phyloP scores from a whole-genome alignment of 2,113 vertebrate species.

The Spea bombifrons region DNA sequence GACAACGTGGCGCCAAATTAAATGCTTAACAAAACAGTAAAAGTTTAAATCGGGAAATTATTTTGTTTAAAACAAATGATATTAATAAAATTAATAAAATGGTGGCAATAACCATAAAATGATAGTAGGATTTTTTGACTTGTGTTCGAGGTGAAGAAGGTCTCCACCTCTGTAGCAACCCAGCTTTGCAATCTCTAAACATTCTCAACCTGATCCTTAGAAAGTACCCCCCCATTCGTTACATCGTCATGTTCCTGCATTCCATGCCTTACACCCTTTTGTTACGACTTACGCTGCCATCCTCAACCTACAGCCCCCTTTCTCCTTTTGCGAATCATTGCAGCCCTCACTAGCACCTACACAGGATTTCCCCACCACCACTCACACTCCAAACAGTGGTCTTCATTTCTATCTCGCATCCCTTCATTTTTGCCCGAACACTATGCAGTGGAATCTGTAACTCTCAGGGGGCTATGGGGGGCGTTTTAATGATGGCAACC shows the following conservation, averaged over 20 bases:
- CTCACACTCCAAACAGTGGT: not conserved
- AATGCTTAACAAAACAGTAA: too few relatives aligned
- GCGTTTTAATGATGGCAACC: not conserved
- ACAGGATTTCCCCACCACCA: not conserved
- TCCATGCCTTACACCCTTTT: not conserved
- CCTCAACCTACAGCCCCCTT: conserved; percentile 14
- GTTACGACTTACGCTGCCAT: conserved; percentile 27
- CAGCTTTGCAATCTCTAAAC: not conserved
- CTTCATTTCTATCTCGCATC: not conserved
- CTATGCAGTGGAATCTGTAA: not conserved
- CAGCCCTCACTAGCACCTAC: conserved; percentile 20
- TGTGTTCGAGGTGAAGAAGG: too few relatives aligned
- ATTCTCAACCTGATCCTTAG: not conserved
- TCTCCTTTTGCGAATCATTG: conserved; percentile 23
- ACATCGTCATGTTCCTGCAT: too few relatives aligned
- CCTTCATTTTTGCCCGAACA: not conserved
- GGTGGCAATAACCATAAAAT: too few relatives aligned
- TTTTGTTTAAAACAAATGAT: too few relatives aligned
- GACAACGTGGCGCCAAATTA: too few relatives aligned
- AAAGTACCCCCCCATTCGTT: not conserved
- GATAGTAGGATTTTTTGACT: too few relatives aligned
- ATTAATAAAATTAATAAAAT: too few relatives aligned
- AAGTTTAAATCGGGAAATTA: too few relatives aligned
- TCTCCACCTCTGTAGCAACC: not conserved
- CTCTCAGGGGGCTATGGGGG: not conserved